Evolutionary conservation across 1,140 invertebrate genomes (phyloP).

Genomic region (Fopius arisanus): DNA sequence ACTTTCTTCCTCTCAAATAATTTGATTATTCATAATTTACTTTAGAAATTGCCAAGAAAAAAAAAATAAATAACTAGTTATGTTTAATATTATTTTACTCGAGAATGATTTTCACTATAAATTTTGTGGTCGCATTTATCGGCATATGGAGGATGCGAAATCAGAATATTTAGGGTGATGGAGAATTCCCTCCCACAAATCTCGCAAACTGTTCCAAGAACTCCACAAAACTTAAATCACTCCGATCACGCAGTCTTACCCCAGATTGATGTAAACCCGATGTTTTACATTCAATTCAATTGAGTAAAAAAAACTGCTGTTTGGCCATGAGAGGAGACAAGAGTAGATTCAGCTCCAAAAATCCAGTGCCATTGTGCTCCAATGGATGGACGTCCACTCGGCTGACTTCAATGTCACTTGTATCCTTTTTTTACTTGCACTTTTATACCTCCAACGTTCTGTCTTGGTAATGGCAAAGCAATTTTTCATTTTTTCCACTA

Average conservation of each 20-base stretch:
- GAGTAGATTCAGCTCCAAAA: background rate
- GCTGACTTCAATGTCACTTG: constrained; percentile 35
- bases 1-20: background rate
- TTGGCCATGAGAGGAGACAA: constrained; percentile 19
- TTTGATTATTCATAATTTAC: too few relatives aligned
- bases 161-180: background rate
- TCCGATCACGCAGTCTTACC: constrained; percentile 60
- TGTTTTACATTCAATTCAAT: constrained; percentile 66
- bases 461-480: too few relatives aligned
- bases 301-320: constrained; percentile 60
- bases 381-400: constrained; percentile 37
- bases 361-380: constrained; percentile 18
- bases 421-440: background rate
- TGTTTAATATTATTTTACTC: too few relatives aligned
- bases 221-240: constrained; percentile 54
- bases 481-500: too few relatives aligned
- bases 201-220: constrained; percentile 45
- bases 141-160: background rate
- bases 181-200: background rate
- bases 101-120: too few relatives aligned
- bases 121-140: too few relatives aligned
- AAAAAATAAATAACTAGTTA: too few relatives aligned
- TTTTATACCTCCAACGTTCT: background rate
- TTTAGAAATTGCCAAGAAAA: too few relatives aligned
- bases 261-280: constrained; percentile 64